A percentile compares a stretch with the other conserved stretches of the same genome.
phyloP scores from a whole-genome alignment of 2,888 invertebrate species.

The Chloroclysta siterata region DNA sequence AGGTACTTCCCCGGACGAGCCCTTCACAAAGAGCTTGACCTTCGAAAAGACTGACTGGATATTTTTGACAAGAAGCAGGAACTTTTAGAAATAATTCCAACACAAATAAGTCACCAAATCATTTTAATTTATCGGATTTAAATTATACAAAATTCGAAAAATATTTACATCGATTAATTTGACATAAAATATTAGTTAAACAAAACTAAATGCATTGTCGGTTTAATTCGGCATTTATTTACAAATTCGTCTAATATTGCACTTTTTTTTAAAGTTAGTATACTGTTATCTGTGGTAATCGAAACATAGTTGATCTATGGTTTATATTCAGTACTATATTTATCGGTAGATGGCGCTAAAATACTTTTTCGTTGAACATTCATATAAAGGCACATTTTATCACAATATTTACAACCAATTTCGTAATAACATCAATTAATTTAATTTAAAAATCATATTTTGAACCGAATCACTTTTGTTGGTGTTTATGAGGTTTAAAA shows the following conservation, averaged over 20 bases:
- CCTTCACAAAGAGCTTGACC: too few species aligned
- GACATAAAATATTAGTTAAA: constrained; percentile 48
- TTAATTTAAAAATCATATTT: neutral
- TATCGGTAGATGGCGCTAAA: constrained; percentile 16
- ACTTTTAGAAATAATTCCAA: neutral
- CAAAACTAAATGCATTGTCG: constrained; percentile 72
- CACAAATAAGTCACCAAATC: constrained; percentile 53
- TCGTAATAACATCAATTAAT: neutral
- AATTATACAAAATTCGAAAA: constrained; percentile 49
- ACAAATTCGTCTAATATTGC: constrained; percentile 48
- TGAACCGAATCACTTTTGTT: neutral
- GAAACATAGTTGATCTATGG: too few species aligned
- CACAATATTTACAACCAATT: constrained; percentile 6
- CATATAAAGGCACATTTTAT: constrained; percentile 17
- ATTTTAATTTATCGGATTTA: constrained; percentile 60
- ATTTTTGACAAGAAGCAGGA: too few species aligned
- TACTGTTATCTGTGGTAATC: too few species aligned
- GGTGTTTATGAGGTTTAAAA: too few species aligned
- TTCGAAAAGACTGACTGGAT: too few species aligned
- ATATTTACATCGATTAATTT: constrained; percentile 66
- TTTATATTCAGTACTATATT: too few species aligned
- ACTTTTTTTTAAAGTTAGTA: too few species aligned
- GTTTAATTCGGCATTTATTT: constrained; percentile 43
- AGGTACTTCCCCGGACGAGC: too few species aligned
- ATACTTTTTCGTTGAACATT: constrained; percentile 18